A percentile compares a stretch with the other conserved stretches of the same genome.
Conservation (phyloP, 2,113 vertebrate species). For the Xiphias gladius region DNA sequence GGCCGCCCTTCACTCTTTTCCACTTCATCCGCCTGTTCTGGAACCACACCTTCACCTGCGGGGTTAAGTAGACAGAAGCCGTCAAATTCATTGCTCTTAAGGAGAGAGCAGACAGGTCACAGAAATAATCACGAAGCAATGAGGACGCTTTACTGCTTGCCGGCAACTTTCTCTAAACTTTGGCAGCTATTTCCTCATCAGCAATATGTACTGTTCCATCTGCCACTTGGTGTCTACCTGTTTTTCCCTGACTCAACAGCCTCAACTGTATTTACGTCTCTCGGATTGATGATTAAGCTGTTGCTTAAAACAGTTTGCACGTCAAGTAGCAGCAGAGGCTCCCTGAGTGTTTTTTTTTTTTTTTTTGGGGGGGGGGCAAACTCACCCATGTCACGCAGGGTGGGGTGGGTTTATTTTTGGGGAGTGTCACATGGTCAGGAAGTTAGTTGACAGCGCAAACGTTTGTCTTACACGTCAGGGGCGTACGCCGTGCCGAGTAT, state of each 20-base stretch:
- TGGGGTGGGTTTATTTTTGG: conserved; percentile 80
- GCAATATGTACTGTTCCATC: conserved; percentile 81
- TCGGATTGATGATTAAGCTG: conserved; percentile 86
- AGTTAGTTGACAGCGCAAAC: conserved; percentile 72
- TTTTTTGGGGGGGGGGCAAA: not conserved
- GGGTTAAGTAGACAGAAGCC: conserved; percentile 22
- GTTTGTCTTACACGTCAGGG: conserved; percentile 63
- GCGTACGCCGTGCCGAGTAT: conserved; percentile 35
- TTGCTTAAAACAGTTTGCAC: conserved; percentile 84
- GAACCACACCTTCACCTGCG: conserved; percentile 98
- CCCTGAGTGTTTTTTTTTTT: no score
- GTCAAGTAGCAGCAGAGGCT: conserved; percentile 65
- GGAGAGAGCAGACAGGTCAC: not conserved
- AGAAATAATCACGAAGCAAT: not conserved
- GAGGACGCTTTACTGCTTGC: not conserved
- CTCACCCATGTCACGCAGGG: conserved; percentile 56
- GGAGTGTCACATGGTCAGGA: conserved; percentile 69
- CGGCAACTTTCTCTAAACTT: conserved; percentile 37
- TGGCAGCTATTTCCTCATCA: conserved; percentile 80
- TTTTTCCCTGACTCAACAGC: conserved; percentile 86
- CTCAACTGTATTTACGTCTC: conserved; percentile 84
- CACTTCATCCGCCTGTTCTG: conserved; percentile 99
- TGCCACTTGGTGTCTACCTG: conserved; percentile 82
- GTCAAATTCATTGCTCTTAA: not conserved
- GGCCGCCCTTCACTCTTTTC: conserved; percentile 98